Conservation (phyloP, 37 sponge, comb jelly and placozoan genomes). For the Chondrilla cf. caribensis region DNA sequence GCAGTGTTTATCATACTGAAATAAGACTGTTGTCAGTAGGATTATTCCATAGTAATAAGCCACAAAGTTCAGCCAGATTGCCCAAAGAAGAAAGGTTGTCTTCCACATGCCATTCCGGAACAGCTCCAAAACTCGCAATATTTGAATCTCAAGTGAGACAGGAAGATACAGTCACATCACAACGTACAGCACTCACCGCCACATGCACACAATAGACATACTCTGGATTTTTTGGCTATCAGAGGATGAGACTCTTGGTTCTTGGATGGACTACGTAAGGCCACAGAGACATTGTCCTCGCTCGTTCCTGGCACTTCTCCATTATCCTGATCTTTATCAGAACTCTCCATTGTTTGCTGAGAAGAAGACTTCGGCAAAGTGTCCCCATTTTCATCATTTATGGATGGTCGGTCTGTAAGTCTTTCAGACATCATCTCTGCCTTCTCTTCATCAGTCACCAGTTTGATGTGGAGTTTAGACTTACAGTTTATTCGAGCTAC, state of each 20-base stretch:
- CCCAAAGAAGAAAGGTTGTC: slow-evolving; percentile 42
- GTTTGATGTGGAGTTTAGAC: slow-evolving; percentile 14
- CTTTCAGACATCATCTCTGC: slow-evolving; percentile 19
- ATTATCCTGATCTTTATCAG: too few relatives aligned
- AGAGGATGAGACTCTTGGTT: too few relatives aligned
- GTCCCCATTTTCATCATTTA: too few relatives aligned
- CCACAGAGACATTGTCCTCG: too few relatives aligned
- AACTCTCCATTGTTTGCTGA: too few relatives aligned
- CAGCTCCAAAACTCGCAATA: neutral
- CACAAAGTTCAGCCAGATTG: slow-evolving; percentile 51
- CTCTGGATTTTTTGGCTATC: too few relatives aligned
- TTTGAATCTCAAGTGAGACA: too few relatives aligned
- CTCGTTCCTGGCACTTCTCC: too few relatives aligned
- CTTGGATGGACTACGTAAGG: too few relatives aligned
- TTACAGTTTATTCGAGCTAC: slow-evolving; percentile 61
- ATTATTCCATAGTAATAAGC: slow-evolving; percentile 68
- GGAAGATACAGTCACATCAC: neutral
- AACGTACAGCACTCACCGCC: neutral
- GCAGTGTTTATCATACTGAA: slow-evolving; percentile 65
- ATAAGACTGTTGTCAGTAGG: slow-evolving; percentile 59
- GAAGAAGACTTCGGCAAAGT: too few relatives aligned
- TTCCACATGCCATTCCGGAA: slow-evolving; percentile 64
- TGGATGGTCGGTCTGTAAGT: too few relatives aligned
- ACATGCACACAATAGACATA: too few relatives aligned
- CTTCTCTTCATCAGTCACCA: slow-evolving; percentile 66